Conservation (phyloP, 2,888 invertebrate genomes). For the Zeuzera pyrina region DNA sequence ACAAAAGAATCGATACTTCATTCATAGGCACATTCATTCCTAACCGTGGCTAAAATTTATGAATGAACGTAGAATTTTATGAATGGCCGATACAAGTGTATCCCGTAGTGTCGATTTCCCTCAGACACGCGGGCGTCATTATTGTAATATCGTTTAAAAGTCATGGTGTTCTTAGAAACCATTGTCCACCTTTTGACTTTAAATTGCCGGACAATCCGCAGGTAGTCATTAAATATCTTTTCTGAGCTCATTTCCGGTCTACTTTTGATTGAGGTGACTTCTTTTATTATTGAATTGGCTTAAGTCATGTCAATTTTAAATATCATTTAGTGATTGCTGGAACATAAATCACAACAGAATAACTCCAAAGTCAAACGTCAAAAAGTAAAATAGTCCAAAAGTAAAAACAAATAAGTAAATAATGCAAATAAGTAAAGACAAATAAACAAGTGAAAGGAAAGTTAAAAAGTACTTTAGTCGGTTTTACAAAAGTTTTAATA, state of each 20-base stretch:
- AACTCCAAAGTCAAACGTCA: no score
- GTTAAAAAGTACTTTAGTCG: no score
- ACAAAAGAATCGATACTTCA: constrained; percentile 38
- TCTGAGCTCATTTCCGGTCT: constrained; percentile 54
- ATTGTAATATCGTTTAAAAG: constrained; percentile 41
- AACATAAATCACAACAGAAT: no score
- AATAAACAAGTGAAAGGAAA: no score
- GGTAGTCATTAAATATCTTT: constrained; percentile 60
- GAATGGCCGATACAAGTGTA: constrained; percentile 43
- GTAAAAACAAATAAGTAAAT: no score
- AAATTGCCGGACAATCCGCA: constrained; percentile 22
- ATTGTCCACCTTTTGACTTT: constrained; percentile 11
- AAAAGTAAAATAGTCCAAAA: no score
- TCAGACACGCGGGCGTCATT: constrained; percentile 42
- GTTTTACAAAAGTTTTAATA: no score
- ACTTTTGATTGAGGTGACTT: constrained; percentile 5
- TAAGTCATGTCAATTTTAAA: no score
- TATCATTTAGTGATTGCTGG: no score
- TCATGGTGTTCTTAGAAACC: constrained; percentile 35
- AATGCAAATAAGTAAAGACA: no score
- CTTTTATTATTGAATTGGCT: constrained; percentile 1
- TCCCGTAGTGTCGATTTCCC: constrained; percentile 28
- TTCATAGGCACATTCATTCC: constrained; percentile 25
- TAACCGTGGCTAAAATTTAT: constrained; percentile 37
- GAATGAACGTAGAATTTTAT: constrained; percentile 45